These are phyloP conservation scores for Austrolebias charrua DNA, from an alignment of 2,797 vertebrate species.

Conservation along the genomic window DNA sequence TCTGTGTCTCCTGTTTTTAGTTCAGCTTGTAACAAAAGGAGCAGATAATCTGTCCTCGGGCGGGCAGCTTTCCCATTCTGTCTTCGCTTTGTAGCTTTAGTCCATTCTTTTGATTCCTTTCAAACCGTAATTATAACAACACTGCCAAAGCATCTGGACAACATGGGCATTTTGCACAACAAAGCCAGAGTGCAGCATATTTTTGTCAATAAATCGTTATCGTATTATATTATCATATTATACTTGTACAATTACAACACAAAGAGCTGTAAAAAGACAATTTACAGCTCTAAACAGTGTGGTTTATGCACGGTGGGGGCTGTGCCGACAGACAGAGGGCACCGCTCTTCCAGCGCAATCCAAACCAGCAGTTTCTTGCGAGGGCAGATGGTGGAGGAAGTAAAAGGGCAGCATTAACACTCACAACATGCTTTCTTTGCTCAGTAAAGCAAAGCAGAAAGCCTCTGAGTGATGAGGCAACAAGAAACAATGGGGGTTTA, in stretches of 20 bases:
- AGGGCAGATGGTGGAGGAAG: slow-evolving; percentile 59
- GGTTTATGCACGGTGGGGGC: slow-evolving; percentile 14
- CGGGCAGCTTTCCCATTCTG: slow-evolving; percentile 50
- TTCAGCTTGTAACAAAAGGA: slow-evolving; percentile 55
- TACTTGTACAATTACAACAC: slow-evolving; percentile 37
- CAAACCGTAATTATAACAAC: slow-evolving; percentile 65
- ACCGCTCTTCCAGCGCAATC: slow-evolving; percentile 30
- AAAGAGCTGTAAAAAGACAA: slow-evolving; percentile 15
- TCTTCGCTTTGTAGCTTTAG: slow-evolving; percentile 55
- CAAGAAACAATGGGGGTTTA: slow-evolving; percentile 27
- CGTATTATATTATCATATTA: slow-evolving; percentile 43
- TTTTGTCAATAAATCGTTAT: slow-evolving; percentile 55
- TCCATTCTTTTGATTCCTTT: slow-evolving; percentile 63
- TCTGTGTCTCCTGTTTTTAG: slow-evolving; percentile 41
- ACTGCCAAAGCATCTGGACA: slow-evolving; percentile 53
- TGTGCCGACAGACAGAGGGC: slow-evolving; percentile 39
- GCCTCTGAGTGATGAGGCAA: slow-evolving; percentile 55
- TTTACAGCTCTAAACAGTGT: slow-evolving; percentile 13
- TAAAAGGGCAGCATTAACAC: slow-evolving; percentile 53
- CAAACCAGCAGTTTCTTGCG: slow-evolving; percentile 10
- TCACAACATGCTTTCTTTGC: slow-evolving; percentile 54
- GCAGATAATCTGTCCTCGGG: slow-evolving; percentile 65
- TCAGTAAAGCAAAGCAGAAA: slow-evolving; percentile 56
- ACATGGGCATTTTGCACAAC: slow-evolving; percentile 45
- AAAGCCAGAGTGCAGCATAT: slow-evolving; percentile 39